Evolutionary conservation across 2,888 invertebrate genomes (phyloP).

Genomic region (Ephialtes manifestator): DNA sequence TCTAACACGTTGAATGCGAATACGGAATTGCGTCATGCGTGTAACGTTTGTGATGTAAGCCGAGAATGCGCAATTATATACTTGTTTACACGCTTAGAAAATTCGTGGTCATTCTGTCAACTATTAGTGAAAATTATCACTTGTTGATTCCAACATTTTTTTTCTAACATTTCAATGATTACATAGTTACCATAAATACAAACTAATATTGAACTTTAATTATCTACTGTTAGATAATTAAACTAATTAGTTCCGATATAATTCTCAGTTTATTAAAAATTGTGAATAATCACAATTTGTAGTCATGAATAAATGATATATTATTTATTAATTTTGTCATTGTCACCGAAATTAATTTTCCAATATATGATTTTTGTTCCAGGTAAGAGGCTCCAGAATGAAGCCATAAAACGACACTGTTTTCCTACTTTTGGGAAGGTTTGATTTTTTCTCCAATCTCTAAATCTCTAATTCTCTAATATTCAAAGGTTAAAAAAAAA

Average conservation of each 20-base stretch:
- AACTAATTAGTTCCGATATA: too few species aligned
- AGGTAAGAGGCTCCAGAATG: constrained; percentile 3
- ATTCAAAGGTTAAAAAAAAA: background rate
- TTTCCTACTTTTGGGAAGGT: background rate
- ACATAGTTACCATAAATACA: too few species aligned
- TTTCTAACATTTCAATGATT: too few species aligned
- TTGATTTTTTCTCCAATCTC: background rate
- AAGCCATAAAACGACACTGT: background rate
- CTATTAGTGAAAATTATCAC: too few species aligned
- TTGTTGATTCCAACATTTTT: too few species aligned
- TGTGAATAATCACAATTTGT: too few species aligned
- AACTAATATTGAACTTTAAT: too few species aligned
- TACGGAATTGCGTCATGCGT: background rate
- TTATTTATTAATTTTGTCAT: background rate
- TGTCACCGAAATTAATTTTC: background rate
- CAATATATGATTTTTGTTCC: constrained; percentile 3
- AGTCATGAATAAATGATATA: background rate
- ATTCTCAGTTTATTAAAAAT: too few species aligned
- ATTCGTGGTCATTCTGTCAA: background rate
- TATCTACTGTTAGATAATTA: too few species aligned
- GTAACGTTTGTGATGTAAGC: background rate
- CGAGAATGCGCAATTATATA: background rate
- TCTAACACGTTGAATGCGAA: background rate
- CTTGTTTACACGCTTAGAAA: background rate
- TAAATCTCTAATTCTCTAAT: background rate